These are phyloP conservation scores for Heliangelus exortis DNA, from an alignment of 2,797 vertebrate species.

Conservation along the genomic window DNA sequence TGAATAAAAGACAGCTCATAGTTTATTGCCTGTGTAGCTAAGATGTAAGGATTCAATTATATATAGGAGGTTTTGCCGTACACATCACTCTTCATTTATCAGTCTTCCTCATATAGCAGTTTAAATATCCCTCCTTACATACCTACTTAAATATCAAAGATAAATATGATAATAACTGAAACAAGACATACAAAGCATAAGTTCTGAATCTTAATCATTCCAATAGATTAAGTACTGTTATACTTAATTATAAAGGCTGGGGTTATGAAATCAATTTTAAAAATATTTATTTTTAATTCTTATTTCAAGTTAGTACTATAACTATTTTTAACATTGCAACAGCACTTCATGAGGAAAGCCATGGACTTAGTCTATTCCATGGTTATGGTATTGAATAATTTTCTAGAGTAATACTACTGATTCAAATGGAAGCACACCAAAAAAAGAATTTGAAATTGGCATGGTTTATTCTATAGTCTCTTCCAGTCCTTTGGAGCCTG, in stretches of 20 bases:
- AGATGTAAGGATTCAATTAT: background rate
- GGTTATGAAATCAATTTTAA: background rate
- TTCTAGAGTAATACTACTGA: background rate
- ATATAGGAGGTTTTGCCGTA: background rate
- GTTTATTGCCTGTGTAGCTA: background rate
- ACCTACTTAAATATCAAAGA: background rate
- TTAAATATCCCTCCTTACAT: background rate
- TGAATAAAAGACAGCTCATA: background rate
- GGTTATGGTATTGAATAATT: background rate
- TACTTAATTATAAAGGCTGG: background rate
- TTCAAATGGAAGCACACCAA: background rate
- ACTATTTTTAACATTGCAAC: background rate
- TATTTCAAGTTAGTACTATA: background rate
- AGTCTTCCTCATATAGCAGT: background rate
- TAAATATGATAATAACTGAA: background rate
- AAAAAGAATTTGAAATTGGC: background rate
- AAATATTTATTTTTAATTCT: too few species aligned
- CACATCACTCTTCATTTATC: background rate
- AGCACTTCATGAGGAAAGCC: background rate
- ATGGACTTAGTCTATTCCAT: background rate
- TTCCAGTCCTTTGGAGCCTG: background rate
- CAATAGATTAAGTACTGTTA: background rate
- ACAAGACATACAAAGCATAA: background rate
- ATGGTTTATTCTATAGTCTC: background rate
- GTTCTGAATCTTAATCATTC: background rate